Percentiles rank a stretch among this genome's conserved stretches.
These are phyloP conservation scores for Nasua narica DNA, from an alignment of 2,797 vertebrate species.

Conservation along the genomic window DNA sequence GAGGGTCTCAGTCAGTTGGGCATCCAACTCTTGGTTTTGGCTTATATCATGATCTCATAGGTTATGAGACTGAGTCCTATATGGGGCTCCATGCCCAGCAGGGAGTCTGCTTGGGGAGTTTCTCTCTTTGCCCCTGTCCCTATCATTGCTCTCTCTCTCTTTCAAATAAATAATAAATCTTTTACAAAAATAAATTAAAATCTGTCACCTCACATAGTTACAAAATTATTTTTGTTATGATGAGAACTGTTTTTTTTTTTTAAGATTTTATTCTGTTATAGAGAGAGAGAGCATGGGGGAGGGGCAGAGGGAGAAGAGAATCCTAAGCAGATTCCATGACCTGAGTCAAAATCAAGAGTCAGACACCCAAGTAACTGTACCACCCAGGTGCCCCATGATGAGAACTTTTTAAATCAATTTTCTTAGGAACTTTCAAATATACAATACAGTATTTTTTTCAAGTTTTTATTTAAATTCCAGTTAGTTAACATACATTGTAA, in stretches of 20 bases:
- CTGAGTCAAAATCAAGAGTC: neutral
- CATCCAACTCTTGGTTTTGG: neutral
- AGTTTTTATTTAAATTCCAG: neutral
- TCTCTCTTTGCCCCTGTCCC: neutral
- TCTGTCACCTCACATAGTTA: neutral
- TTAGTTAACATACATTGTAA: neutral
- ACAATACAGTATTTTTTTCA: neutral
- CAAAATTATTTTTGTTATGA: neutral
- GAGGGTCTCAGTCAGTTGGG: neutral
- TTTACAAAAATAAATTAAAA: neutral
- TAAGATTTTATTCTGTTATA: neutral
- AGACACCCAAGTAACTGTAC: neutral
- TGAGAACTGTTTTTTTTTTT: neutral
- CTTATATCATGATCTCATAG: neutral
- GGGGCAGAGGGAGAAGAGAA: neutral
- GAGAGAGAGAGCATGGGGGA: neutral
- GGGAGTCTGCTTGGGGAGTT: neutral
- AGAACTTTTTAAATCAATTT: neutral
- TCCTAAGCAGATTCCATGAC: neutral
- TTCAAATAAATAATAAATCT: neutral
- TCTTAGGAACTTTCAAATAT: neutral
- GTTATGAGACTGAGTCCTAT: neutral
- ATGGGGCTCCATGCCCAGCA: neutral
- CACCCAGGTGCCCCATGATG: neutral
- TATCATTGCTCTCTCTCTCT: neutral